Evolutionary conservation across 2,797 vertebrate species (phyloP), one percentile per base, ranked within the genome.

Genomic region (Microctenopoma stevenorrisi): DNA sequence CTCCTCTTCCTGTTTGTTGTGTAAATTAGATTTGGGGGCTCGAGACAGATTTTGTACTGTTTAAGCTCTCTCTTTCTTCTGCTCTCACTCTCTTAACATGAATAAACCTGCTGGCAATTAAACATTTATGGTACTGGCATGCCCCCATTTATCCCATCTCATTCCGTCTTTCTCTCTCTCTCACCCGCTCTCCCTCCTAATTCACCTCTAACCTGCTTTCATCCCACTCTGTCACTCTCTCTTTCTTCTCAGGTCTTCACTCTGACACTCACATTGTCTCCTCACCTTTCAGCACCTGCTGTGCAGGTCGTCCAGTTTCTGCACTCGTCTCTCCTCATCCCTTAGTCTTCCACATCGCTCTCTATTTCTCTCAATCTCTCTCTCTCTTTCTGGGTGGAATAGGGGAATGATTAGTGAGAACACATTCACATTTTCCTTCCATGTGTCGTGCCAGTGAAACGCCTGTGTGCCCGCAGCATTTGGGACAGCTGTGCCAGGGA

Each of bases 371-470:
- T 60, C 64, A 64, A 73, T 61, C 72, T 79, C 66, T 59, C 66
- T 58, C 82, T 72, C 81, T 64, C 70, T 81, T 73, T 78, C 66
- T 89, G 79, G 84, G 89, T 89, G 89, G 90, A 94, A 92, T 88
- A 90, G 89, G 82, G 89, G 87, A 91, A 92, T 91, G 93, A 93
- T 94, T 95, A 94, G 91, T 91, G 87, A 90, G 92, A 93, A 93
- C 87, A 92, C 90, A 92, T 95, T 95, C 94, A 94, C 83, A 94
- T 94, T 95, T 95, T 95, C 94, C 93, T 93, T 93, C 93, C 93
- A 92, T 88, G 87, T 91, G 89, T 92, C 69, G 66, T 93, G 93
- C 92, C 94, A 94, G 88, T 88, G 89, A 92, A 93, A 93, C 87
- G 90, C 91, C 92, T 64, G 90, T 89, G 86, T 91, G 91, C 92